Base-by-base conservation (phyloP, 2,113 vertebrate genomes). In the Cariama cristata region DNA sequence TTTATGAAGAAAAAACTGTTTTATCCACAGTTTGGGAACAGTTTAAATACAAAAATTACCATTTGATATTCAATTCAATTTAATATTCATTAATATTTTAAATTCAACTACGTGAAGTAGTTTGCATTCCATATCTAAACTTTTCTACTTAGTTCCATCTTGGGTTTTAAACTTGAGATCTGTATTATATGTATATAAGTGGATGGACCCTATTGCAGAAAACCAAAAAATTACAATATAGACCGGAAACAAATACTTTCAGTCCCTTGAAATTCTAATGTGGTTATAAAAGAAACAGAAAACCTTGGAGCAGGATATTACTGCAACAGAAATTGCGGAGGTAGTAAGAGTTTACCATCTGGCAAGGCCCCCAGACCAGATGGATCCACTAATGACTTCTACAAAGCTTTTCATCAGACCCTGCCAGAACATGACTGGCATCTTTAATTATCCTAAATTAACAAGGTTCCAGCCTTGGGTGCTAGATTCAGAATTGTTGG, bases 361-460 rank as follows among this genome's bases (percentile, higher is more conserved):
- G 98, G 97, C 97, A 96, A 96, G 96, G 95, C 73, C 77, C n/a
- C 44, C 79, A 95, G 94, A 93, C 94, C 98, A 98, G 98, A 98
- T 98, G 98, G 97, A 97, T 97, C 77, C 91, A 85, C 94, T 98
- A 98, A 98, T 98, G 96, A 96, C 97, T 98, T 97, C 92, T 81
- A 66, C 75, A 95, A 96, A 97, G 96, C 96, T 88, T 97, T 98
- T 98, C 95, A 95, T 94, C 95, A 98, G 97, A 94, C 94, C 79
- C 93, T 97, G 76, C 91, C 58, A 60, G 91, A 98, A 93, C 72
- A 90, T 95, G 95, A 97, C 93, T 95, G 88, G 95, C 91, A 92
- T 97, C 96, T 97, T 97, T 97, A 98, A 98, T 98, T 98, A 97
- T 95, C 56, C 58, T 68, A 83, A 97, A 96, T 98, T 93, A 98